These are phyloP conservation scores for Rhyacichthys aspro DNA, from an alignment of 2,797 vertebrate species.

Conservation along the genomic window DNA sequence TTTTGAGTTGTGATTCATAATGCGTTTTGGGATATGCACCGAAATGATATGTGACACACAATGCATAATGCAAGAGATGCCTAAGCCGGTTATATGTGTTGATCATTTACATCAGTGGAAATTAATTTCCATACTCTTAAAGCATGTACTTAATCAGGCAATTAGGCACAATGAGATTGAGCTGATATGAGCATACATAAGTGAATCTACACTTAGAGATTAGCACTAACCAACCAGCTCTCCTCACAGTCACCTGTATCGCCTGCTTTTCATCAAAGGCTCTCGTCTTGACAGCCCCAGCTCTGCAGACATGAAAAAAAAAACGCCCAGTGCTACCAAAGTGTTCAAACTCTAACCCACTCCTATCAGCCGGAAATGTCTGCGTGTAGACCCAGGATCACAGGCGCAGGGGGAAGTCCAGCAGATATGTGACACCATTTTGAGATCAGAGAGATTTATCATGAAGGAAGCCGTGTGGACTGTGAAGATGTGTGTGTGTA, in stretches of 20 bases:
- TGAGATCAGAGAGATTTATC: conserved; percentile 47
- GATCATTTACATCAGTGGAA: conserved; percentile 5
- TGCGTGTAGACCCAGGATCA: background rate
- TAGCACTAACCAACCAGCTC: background rate
- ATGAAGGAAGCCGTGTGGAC: conserved; percentile 31
- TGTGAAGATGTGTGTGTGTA: conserved; percentile 5
- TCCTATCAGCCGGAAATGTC: background rate
- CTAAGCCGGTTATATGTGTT: too few species aligned
- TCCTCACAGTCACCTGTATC: background rate
- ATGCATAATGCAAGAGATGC: background rate
- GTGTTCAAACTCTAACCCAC: conserved; percentile 20
- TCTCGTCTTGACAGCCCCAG: background rate
- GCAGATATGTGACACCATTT: conserved; percentile 58
- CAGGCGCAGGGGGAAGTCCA: conserved; percentile 25
- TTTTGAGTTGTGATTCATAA: too few species aligned
- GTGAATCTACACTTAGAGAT: conserved; percentile 1
- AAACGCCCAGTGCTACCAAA: conserved; percentile 10
- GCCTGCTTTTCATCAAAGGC: background rate
- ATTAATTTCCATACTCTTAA: conserved; percentile 21
- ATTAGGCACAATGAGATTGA: conserved; percentile 10
- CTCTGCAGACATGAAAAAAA: background rate
- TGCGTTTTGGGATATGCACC: too few species aligned
- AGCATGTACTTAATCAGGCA: conserved; percentile 8
- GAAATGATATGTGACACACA: background rate
- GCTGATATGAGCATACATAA: background rate